phyloP scores from a whole-genome alignment of 2,888 invertebrate genomes.

The Silvanus unidentatus region DNA sequence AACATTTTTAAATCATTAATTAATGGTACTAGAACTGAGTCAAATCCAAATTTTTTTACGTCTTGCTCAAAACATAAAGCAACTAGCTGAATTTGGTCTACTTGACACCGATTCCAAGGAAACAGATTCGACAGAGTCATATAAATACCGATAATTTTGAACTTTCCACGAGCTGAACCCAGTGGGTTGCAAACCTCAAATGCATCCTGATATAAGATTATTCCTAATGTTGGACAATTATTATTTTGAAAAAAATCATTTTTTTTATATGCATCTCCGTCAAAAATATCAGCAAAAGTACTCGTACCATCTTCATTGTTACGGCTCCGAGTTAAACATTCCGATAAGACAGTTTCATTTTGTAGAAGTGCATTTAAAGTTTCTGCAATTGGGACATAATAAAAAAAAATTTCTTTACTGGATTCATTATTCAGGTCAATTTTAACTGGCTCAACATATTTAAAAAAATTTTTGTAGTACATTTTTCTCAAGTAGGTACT shows the following conservation, averaged over 20 bases:
- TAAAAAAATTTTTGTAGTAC: too few species aligned
- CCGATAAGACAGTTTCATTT: too few species aligned
- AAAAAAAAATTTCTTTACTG: too few species aligned
- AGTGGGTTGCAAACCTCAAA: constrained; percentile 33
- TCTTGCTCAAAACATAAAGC: constrained; percentile 26
- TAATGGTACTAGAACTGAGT: constrained; percentile 20
- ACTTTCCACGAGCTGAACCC: constrained; percentile 27
- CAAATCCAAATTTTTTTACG: constrained; percentile 24
- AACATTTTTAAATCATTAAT: constrained; percentile 24
- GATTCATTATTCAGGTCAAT: too few species aligned
- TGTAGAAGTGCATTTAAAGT: too few species aligned
- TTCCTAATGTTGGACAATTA: constrained; percentile 7
- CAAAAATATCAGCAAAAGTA: constrained; percentile 5
- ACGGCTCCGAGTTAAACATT: too few species aligned
- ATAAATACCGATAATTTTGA: constrained; percentile 32
- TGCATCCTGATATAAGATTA: constrained; percentile 33
- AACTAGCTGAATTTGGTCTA: constrained; percentile 29
- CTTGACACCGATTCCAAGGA: constrained; percentile 20
- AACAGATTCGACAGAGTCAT: constrained; percentile 28
- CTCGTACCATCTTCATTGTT: too few species aligned
- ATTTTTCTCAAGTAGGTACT: too few species aligned
- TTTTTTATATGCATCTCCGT: constrained; percentile 14
- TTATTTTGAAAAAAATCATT: constrained; percentile 3
- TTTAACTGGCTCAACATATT: too few species aligned
- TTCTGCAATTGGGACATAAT: too few species aligned